phyloP scores from a whole-genome alignment of 1,140 invertebrate species.

The Teleogryllus occipitalis region DNA sequence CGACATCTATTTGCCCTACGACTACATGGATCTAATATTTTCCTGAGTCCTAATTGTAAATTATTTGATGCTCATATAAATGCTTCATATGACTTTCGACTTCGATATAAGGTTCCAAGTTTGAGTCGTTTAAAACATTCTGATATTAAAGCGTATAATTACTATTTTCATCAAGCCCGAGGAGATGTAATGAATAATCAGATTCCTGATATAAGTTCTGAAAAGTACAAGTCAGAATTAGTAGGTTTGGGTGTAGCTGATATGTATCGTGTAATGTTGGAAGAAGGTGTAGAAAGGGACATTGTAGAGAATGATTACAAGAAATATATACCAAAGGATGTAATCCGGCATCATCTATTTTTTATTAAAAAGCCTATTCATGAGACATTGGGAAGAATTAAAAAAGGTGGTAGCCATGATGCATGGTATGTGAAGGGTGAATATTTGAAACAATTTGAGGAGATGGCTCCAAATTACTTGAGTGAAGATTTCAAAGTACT shows the following conservation, averaged over 20 bases:
- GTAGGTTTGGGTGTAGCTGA: slow-evolving; percentile 75
- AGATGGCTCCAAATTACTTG: slow-evolving; percentile 70
- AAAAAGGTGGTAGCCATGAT: slow-evolving; percentile 40
- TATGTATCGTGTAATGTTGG: slow-evolving; percentile 67
- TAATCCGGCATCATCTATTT: slow-evolving; percentile 60
- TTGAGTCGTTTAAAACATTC: slow-evolving; percentile 53
- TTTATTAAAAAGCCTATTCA: slow-evolving; percentile 67
- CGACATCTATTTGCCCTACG: slow-evolving; percentile 67
- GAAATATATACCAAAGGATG: slow-evolving; percentile 69
- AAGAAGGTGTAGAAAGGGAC: slow-evolving; percentile 53
- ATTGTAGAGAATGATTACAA: slow-evolving; percentile 66
- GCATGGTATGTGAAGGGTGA: slow-evolving; percentile 61
- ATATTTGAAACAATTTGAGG: slow-evolving; percentile 68
- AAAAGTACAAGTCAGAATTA: slow-evolving; percentile 61
- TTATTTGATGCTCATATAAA: slow-evolving; percentile 41
- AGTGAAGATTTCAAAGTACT: slow-evolving; percentile 63
- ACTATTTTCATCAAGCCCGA: slow-evolving; percentile 76
- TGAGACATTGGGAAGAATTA: slow-evolving; percentile 52
- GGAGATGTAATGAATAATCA: slow-evolving; percentile 69
- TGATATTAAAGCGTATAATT: slow-evolving; percentile 68
- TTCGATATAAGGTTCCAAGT: slow-evolving; percentile 63
- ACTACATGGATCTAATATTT: slow-evolving; percentile 48
- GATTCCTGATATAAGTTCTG: slow-evolving; percentile 66
- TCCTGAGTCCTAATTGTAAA: slow-evolving; percentile 51
- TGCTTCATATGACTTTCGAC: slow-evolving; percentile 58